Evolutionary conservation across 1,140 invertebrate genomes (phyloP).

Genomic region (Nylanderia fulva): DNA sequence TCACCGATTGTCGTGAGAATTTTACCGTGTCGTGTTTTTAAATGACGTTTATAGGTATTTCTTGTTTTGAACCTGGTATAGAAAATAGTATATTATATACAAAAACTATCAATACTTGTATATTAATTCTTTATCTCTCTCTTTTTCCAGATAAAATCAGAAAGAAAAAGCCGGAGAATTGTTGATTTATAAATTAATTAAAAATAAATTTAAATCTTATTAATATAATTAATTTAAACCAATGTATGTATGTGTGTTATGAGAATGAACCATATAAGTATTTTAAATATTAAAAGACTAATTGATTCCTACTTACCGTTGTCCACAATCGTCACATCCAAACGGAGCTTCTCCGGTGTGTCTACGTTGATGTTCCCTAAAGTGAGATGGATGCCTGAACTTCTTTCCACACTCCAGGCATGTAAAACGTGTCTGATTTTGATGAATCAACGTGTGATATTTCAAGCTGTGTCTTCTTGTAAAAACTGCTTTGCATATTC

Average conservation of each 20-base stretch:
- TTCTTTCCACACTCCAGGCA: conserved; percentile 89
- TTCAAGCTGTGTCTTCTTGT: conserved; percentile 89
- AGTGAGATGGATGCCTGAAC: conserved; percentile 90
- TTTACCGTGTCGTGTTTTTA: conserved; percentile 88
- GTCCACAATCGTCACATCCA: conserved; percentile 88
- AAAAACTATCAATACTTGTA: neutral
- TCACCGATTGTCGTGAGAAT: conserved; percentile 87
- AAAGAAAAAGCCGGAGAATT: neutral
- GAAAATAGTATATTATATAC: conserved; percentile 19
- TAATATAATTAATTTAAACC: neutral
- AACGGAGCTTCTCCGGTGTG: conserved; percentile 90
- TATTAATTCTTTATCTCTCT: neutral
- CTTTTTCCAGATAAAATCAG: neutral
- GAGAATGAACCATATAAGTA: neutral
- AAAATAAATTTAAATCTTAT: neutral
- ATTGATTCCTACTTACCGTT: conserved; percentile 80
- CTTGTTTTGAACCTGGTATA: conserved; percentile 88
- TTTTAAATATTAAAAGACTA: conserved; percentile 28
- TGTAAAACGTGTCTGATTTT: conserved; percentile 89
- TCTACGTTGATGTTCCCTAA: conserved; percentile 88
- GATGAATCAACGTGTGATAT: conserved; percentile 90
- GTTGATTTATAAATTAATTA: neutral
- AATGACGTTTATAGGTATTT: conserved; percentile 89
- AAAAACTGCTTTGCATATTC: conserved; percentile 88
- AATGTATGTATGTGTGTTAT: neutral